Conservation (phyloP, 23 tunicate genomes). For the Styela plicata region DNA sequence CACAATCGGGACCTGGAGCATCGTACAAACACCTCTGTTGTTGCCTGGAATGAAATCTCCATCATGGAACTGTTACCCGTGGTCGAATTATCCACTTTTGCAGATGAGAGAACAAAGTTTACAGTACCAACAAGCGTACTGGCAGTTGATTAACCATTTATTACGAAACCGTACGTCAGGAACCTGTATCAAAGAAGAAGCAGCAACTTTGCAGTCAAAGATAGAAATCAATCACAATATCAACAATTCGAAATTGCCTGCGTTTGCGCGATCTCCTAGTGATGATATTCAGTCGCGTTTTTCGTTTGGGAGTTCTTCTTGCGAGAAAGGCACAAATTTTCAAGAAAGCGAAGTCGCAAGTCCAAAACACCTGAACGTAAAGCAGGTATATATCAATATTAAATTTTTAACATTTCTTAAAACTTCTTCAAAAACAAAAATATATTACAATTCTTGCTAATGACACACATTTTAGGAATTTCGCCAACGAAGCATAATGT, state of each 20-base stretch:
- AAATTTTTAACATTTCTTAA: no score
- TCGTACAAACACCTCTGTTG: neutral
- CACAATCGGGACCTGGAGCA: neutral
- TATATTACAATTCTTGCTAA: no score
- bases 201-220: neutral
- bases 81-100: neutral
- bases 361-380: neutral
- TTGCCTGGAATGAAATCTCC: neutral
- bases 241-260: neutral
- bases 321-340: neutral
- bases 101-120: neutral
- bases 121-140: slow-evolving; percentile 11
- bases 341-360: neutral
- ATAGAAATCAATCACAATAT: neutral
- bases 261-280: neutral
- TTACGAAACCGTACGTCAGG: neutral
- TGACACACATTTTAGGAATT: no score
- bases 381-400: no score
- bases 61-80: neutral
- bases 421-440: no score
- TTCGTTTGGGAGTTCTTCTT: neutral
- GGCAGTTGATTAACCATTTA: neutral
- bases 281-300: neutral
- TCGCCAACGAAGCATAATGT: no score
- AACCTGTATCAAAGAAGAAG: neutral